Base-by-base conservation (phyloP, 2,113 vertebrate species). In the Elephas maximus region DNA sequence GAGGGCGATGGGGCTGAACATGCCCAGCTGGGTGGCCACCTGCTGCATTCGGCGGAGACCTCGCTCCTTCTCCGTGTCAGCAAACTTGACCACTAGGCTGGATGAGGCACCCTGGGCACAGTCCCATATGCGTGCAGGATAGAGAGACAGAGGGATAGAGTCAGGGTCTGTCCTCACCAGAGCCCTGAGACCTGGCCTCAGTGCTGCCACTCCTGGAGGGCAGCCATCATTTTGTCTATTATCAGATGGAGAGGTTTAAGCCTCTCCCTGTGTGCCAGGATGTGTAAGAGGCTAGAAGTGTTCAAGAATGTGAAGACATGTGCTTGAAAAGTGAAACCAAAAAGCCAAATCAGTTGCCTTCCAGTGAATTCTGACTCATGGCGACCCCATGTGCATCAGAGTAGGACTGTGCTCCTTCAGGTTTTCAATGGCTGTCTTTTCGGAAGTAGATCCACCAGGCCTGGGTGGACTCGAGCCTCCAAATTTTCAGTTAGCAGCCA, bases 21-120 rank as follows among this genome's bases (percentile, higher is more conserved):
- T 99, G 86, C 99, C 99, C 97, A 99, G 98, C 98, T 99, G 99
- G 93, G 99, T 99, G 94, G 99, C 99, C 98, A 99, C 99, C 98
- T 99, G 99, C 99, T 99, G 99, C 99, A 99, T 99, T 60, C 99
- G 98, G 89, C 99, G 98, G 91, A 99, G 99, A 14, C 99, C 99
- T 41, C 99, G 98, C 98, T 99, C 99, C 98, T 99, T 99, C 99
- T 99, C 99, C 0, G 99, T 99, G 98, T 99, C 99, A 0, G 99
- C 99, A 60, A 99, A 99, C 98, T 99, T 99, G 76, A 99, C 99
- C 98, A 99, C 99, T 97, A 99, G 99, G 98, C 99, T 99, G 98
- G 99, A 99, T 0, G 99, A 99, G 88, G 99, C 99, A 0, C 99
- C 99, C 99, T 99, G 98, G 5, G 17, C 12, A 79, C 3, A 45